Evolutionary conservation across 2,797 vertebrate genomes (phyloP).

Genomic region (Myotis findleyi): DNA sequence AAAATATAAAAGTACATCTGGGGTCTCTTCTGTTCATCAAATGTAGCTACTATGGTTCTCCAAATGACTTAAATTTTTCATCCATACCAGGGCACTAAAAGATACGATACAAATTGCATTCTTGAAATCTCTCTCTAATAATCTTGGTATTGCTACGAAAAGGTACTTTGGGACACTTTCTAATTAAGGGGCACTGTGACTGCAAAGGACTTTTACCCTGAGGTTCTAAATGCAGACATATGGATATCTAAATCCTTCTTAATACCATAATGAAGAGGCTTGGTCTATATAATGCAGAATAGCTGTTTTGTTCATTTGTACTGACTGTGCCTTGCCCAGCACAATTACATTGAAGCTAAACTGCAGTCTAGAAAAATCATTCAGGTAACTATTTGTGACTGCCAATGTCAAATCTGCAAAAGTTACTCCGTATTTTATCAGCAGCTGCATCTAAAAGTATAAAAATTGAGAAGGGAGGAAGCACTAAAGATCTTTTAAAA

Average conservation of each 20-base stretch:
- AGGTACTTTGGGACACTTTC: background rate
- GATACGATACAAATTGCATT: slow-evolving; percentile 12
- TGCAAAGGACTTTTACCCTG: background rate
- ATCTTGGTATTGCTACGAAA: slow-evolving; percentile 9
- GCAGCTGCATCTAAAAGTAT: background rate
- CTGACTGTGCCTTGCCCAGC: background rate
- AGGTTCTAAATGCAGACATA: background rate
- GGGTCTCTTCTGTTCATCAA: background rate
- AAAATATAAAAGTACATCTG: background rate
- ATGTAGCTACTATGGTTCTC: background rate
- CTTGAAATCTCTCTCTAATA: slow-evolving; percentile 30
- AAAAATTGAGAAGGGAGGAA: background rate
- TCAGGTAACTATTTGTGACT: background rate
- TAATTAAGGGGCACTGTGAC: background rate
- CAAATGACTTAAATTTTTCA: slow-evolving; percentile 19
- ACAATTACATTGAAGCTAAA: slow-evolving; percentile 24
- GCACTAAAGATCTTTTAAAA: background rate
- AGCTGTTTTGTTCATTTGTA: background rate
- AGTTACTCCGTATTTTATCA: background rate
- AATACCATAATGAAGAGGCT: background rate
- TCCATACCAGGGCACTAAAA: background rate
- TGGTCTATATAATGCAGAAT: background rate
- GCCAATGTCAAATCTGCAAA: slow-evolving; percentile 26
- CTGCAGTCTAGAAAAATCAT: slow-evolving; percentile 29
- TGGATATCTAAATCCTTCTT: background rate